phyloP scores from a whole-genome alignment of 2,797 vertebrate species.

The Gobio occitaniae region DNA sequence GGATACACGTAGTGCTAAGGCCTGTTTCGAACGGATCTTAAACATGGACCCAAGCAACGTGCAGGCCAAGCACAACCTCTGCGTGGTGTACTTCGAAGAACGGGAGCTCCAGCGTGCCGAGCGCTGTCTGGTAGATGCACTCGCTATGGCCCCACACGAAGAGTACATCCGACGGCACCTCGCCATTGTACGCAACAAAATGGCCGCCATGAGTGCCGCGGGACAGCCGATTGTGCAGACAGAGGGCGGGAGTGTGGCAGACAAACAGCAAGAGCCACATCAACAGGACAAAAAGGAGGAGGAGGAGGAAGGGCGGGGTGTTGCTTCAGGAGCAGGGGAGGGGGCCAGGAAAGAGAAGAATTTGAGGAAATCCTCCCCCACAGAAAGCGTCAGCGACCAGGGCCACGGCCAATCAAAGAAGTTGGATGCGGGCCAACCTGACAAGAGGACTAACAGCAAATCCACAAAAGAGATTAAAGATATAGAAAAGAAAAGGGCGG shows the following conservation, averaged over 20 bases:
- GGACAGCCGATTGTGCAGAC: slow-evolving; percentile 74
- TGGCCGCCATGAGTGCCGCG: slow-evolving; percentile 81
- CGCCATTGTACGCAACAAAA: slow-evolving; percentile 91
- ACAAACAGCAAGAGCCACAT: slow-evolving; percentile 56
- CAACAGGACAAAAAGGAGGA: slow-evolving; percentile 62
- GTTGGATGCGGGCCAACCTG: slow-evolving; percentile 75
- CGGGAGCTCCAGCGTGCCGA: slow-evolving; percentile 89
- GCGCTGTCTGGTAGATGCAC: slow-evolving; percentile 89
- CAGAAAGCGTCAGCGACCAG: slow-evolving; percentile 64
- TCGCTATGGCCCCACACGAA: slow-evolving; percentile 92
- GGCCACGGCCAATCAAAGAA: slow-evolving; percentile 77
- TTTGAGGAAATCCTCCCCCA: slow-evolving; percentile 77
- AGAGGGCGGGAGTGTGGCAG: slow-evolving; percentile 59
- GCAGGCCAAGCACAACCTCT: slow-evolving; percentile 98
- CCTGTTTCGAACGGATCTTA: slow-evolving; percentile 92
- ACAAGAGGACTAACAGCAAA: slow-evolving; percentile 86
- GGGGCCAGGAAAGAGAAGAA: slow-evolving; percentile 78
- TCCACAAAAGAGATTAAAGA: slow-evolving; percentile 94
- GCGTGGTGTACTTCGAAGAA: slow-evolving; percentile 98
- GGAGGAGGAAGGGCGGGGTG: slow-evolving; percentile 70
- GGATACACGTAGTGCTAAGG: slow-evolving; percentile 91
- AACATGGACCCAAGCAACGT: slow-evolving; percentile 91
- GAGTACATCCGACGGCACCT: slow-evolving; percentile 95
- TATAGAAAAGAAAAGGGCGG: slow-evolving; percentile 95
- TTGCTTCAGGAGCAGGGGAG: slow-evolving; percentile 60